Conservation (phyloP, 2,888 invertebrate genomes). For the Synergus itoensis region DNA sequence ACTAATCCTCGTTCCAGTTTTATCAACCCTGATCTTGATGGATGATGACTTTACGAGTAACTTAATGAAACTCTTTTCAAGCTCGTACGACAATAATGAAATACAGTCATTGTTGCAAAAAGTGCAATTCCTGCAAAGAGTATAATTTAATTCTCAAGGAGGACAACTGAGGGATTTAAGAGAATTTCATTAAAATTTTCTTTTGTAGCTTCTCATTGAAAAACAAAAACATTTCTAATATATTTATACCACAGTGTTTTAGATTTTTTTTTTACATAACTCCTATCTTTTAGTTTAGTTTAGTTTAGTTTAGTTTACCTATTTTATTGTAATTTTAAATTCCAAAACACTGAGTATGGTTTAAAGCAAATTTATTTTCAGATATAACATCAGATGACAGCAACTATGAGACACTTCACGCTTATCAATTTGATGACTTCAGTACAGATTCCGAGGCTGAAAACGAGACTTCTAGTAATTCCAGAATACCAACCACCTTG, state of each 20-base stretch:
- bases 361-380: conserved; percentile 41
- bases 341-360: conserved; percentile 24
- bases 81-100: conserved; percentile 15
- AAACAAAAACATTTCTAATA: background rate
- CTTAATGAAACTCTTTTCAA: conserved; percentile 11
- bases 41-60: conserved; percentile 21
- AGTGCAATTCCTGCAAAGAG: background rate
- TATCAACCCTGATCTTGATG: conserved; percentile 40
- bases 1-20: conserved; percentile 29
- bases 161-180: background rate
- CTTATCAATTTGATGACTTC: conserved; percentile 61
- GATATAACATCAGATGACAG: conserved; percentile 71
- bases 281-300: too few relatives aligned
- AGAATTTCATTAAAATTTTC: background rate
- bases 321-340: background rate
- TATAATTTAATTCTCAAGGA: background rate
- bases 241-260: background rate
- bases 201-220: background rate
- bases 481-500: conserved; percentile 1
- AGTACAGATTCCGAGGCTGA: conserved; percentile 66
- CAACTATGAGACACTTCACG: conserved; percentile 72
- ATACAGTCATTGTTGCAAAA: background rate
- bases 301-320: too few relatives aligned
- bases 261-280: background rate
- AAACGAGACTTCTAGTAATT: conserved; percentile 44